Evolutionary conservation across 2,888 invertebrate species (phyloP), one percentile per base, ranked within the genome.

Genomic region (Latheticus oryzae): DNA sequence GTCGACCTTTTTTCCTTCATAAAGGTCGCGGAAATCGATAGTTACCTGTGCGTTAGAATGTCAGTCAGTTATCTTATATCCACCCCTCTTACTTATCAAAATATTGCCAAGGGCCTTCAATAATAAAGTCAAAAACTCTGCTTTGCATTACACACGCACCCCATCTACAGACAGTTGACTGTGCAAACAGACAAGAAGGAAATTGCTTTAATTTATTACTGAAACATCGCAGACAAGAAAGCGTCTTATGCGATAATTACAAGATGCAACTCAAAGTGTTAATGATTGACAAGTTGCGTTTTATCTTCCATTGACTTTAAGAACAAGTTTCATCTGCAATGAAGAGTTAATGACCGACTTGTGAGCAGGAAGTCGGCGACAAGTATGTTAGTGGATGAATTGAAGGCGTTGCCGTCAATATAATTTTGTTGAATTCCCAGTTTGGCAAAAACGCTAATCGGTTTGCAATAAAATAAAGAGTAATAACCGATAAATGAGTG

Each of bases 11-110:
- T 33, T 47, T 15, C 47, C 47, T 33, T 32, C 47, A 16, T 38
- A 51, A 51, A 51, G 51, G 51, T 38, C 26, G 50, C 28, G 32
- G 21, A 51, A 40, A 51, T 51, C 51, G 51, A 51, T 51, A 38
- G 38, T 50, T 28, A 37, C 50, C 38, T 28, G 30, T 47, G 47
- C 47, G 33, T 47, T 47, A 47, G 47, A 47, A 47, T 47, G 47
- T 33, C 47, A 47, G 47, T 47, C 33, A 15, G 23, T 15, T 43
- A 47, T 47, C 47, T 47, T 47, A 47, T 47, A n/a, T n/a, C 21
- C 47, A 11, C 32, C 47, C 47, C 47, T 33, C 47, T 38, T 28
- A 30, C 13, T 38, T 28, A 38, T 51, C 51, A 51, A 30, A 51
- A 51, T 40, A 30, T 28, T 13, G 38, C 47, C 32, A 9, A 5